Percentiles rank a stretch among this genome's conserved stretches.
phyloP scores from a whole-genome alignment of 2,113 vertebrate genomes.

The Dunckerocampus dactyliophorus region DNA sequence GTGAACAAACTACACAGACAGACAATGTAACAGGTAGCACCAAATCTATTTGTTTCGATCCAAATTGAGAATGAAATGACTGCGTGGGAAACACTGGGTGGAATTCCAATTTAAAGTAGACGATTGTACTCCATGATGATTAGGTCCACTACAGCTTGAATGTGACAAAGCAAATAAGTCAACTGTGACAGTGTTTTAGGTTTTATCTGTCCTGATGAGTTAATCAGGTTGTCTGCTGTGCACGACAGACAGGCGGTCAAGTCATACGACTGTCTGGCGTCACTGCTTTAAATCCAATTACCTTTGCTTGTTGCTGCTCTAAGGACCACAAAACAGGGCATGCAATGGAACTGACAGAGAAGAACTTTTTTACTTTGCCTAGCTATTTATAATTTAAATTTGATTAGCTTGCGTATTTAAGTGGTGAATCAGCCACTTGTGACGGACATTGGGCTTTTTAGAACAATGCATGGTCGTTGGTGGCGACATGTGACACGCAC shows the following conservation, averaged over 20 bases:
- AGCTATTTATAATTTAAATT: neutral
- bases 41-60: too few species aligned
- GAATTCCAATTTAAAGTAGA: too few species aligned
- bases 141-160: conserved; percentile 9
- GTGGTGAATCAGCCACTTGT: neutral
- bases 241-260: conserved; percentile 38
- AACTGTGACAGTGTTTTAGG: conserved; percentile 11
- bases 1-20: too few species aligned
- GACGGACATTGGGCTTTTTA: neutral
- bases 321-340: conserved; percentile 23
- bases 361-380: conserved; percentile 15
- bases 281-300: conserved; percentile 52
- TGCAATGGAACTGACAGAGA: conserved; percentile 10
- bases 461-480: neutral
- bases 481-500: neutral
- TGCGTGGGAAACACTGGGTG: too few species aligned
- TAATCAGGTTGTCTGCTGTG: conserved; percentile 27
- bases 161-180: conserved; percentile 11
- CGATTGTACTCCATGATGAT: neutral
- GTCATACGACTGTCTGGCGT: conserved; percentile 53
- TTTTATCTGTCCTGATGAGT: conserved; percentile 25
- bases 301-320: conserved; percentile 30
- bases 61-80: too few species aligned
- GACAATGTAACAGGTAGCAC: too few species aligned
- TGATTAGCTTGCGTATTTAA: neutral